Base-by-base conservation (phyloP, 2,113 vertebrate species). In the Donacobius atricapilla region DNA sequence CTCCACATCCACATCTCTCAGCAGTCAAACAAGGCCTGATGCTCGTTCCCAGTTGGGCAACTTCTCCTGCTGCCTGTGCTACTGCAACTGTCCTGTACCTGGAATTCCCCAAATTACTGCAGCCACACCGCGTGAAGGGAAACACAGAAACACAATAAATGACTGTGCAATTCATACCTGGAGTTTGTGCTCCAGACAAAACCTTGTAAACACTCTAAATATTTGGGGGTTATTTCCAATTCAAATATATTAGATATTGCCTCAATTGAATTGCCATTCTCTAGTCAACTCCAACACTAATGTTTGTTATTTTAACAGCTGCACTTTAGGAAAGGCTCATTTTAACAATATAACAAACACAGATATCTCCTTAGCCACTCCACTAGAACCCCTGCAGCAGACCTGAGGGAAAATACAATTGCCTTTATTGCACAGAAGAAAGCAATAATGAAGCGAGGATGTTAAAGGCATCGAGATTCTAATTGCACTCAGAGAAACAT, bases 381-480 rank as follows among this genome's bases (percentile, higher is more conserved):
- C 47, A 70, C 68, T 31, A 87, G 75, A 96, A 92, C 20, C 75
- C 87, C 70, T 23, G 40, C 75, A 96, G 82, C 79, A 93, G 84
- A 86, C 95, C 84, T 93, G 2, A 89, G 94, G 94, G 88, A 83
- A 88, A 96, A 95, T 95, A 73, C 86, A 93, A 97, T 92, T 95
- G 93, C 79, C 75, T 96, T 95, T 89, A 93, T 87, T 88, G 90
- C 92, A 75, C 44, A 61, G 88, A 95, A 70, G 60, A 95, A 96
- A 95, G 75, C 86, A 92, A 86, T 96, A 92, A 96, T 58, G 94
- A 94, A 90, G 21, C 27, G 23, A 76, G 75, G 81, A 73, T 47
- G 72, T 92, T 87, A 86, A 92, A 97, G 56, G 56, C 93, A 90
- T 42, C 44, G 6, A 64, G 82, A 89, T 75, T 75, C 66, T 97